Base-by-base conservation (phyloP, 2,888 invertebrate species). In the Aphidoletes aphidimyza region DNA sequence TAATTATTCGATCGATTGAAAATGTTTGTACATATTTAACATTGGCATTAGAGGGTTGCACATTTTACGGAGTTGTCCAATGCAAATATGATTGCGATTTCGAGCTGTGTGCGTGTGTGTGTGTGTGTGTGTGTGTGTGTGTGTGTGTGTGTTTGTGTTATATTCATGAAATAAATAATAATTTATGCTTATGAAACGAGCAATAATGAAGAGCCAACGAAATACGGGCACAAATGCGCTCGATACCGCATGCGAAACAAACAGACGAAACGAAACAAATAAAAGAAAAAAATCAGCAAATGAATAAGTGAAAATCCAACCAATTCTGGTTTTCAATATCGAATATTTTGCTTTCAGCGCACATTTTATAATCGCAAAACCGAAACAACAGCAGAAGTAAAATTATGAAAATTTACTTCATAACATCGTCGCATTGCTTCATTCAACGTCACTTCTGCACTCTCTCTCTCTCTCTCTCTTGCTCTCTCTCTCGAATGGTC, bases 111-210 rank as follows among this genome's bases (percentile, higher is more conserved):
- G n/a, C n/a, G n/a, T n/a, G n/a, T n/a, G n/a, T n/a, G n/a, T n/a
- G n/a, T n/a, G n/a, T n/a, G n/a, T n/a, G n/a, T n/a, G n/a, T n/a
- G n/a, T n/a, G n/a, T n/a, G n/a, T n/a, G n/a, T n/a, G n/a, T n/a
- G n/a, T n/a, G n/a, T 42, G 42, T 6, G 6, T 42, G 42, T 14
- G 42, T 42, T 49, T 19, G 49, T 9, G 17, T 19, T 19, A 47
- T 47, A 47, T 47, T 54, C 2, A 8, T 54, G 54, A 54, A 22
- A 54, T 54, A 11, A 54, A 22, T 8, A 26, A 54, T 69, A 69
- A 30, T 69, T 69, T 69, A 69, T 69, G 69, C 30, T 69, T 69
- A 14, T 69, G 26, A 54, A 54, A 47, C 17, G 47, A 47, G 17
- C 47, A 47, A 2, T 47, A 14, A 47, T 19, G 17, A 6, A 47